Conservation (phyloP, 2,888 invertebrate species). For the Oscheius sp. region DNA sequence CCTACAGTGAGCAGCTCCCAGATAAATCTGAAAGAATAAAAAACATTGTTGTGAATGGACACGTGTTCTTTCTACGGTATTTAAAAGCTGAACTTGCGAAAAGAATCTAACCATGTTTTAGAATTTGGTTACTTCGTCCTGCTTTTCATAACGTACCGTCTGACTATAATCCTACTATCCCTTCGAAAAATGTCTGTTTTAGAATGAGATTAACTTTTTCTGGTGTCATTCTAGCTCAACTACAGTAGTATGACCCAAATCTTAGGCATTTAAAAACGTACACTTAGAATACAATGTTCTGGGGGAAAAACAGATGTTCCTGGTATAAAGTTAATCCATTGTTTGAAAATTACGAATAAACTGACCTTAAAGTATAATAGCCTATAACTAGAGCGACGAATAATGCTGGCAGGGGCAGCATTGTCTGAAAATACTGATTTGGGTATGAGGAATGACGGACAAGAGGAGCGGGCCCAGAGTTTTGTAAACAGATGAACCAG, state of each 20-base stretch:
- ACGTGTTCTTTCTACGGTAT: too few relatives aligned
- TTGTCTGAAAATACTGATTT: neutral
- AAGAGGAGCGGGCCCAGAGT: neutral
- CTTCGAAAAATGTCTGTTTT: too few relatives aligned
- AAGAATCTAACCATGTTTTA: too few relatives aligned
- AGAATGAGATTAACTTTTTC: too few relatives aligned
- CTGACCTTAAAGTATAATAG: conserved; percentile 1
- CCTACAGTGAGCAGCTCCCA: conserved; percentile 51
- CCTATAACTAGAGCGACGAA: conserved; percentile 3
- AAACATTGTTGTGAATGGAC: neutral
- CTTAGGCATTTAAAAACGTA: neutral
- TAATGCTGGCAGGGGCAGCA: conserved; percentile 2
- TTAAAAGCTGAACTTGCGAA: too few relatives aligned
- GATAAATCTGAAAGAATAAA: conserved; percentile 27
- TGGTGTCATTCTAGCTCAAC: neutral
- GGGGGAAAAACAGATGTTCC: neutral
- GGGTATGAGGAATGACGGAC: neutral
- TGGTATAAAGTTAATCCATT: too few relatives aligned
- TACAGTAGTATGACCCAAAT: neutral
- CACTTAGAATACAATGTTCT: neutral
- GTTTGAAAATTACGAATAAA: neutral
- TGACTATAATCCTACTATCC: too few relatives aligned
- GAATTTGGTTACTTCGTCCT: too few relatives aligned
- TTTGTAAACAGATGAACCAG: conserved; percentile 14
- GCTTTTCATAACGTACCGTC: too few relatives aligned